Evolutionary conservation across 2,113 vertebrate genomes (phyloP).

Genomic region (Mirounga angustirostris): DNA sequence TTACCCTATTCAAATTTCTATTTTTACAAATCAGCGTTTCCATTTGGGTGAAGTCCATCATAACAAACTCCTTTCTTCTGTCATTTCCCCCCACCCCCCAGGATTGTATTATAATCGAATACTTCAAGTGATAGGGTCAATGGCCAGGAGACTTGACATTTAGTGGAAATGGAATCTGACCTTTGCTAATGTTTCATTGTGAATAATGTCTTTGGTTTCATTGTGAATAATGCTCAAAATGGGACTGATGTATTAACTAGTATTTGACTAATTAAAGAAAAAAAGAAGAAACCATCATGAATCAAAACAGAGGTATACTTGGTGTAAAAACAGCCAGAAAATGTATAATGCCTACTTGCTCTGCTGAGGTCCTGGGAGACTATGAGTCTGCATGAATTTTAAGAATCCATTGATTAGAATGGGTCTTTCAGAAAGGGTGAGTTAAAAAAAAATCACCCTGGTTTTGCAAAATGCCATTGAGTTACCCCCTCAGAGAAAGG

Average conservation of each 20-base stretch:
- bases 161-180: not conserved
- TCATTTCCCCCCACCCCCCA: not conserved
- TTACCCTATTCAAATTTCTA: not conserved
- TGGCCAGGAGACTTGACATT: not conserved
- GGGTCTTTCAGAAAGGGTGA: slow-evolving; percentile 29
- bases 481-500: not conserved
- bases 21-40: not conserved
- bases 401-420: not conserved
- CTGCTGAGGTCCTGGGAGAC: not conserved
- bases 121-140: not conserved
- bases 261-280: not conserved
- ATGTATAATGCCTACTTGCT: not conserved
- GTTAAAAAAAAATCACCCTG: not conserved
- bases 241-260: not conserved
- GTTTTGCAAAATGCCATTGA: slow-evolving; percentile 19
- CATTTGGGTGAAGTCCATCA: not conserved
- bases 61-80: not conserved
- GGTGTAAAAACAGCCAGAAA: not conserved
- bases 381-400: not conserved
- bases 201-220: not conserved
- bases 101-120: not conserved
- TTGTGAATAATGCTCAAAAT: slow-evolving; percentile 14
- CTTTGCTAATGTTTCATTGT: slow-evolving; percentile 8
- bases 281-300: not conserved
- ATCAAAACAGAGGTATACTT: not conserved